Base-by-base conservation (phyloP, 1,140 invertebrate genomes). In the Leucophenga varia region DNA sequence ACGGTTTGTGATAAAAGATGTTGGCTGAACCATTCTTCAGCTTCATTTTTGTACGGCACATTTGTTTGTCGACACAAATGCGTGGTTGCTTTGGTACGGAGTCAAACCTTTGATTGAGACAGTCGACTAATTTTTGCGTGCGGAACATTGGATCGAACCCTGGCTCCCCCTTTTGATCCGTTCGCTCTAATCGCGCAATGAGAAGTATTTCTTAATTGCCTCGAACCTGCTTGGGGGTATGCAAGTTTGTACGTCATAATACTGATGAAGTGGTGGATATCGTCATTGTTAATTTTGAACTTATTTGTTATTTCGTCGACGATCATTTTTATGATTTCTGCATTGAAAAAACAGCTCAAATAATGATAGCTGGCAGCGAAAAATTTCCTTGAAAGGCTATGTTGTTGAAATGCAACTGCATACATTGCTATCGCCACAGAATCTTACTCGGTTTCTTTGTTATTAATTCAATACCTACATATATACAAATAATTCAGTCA, bases 71-170 rank as follows among this genome's bases (percentile, higher is more conserved):
- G 14, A 40, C 43, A 31, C 22, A 41, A 28, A 51, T 19, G 22
- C 41, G 45, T 21, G 40, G 37, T 38, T 49, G 21, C 35, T 56
- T 53, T 47, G 49, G 49, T 30, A 55, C 46, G 14, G 41, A 54
- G 31, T 54, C 52, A 54, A 54, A 51, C 21, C 48, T 30, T 34
- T 54, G 8, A 13, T 51, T 54, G 2, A 54, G 42, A 16, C 21
- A 10, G 14, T 49, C 39, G 7, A 43, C 4, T 35, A 51, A 19
- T 16, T 16, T 49, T 22, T 46, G 43, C 19, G 38, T 57, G 13
- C 54, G 50, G 21, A 35, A 57, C 42, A 47, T 12, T 25, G 51
- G 18, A 46, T 57, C 52, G 40, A 54, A 57, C 3, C 43, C 46
- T 46, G 50, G 50, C 7, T 53, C 34, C 36, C 46, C 47, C 18